Base-by-base conservation (phyloP, 2,888 invertebrate genomes). In the Glaucopsyche alexis region DNA sequence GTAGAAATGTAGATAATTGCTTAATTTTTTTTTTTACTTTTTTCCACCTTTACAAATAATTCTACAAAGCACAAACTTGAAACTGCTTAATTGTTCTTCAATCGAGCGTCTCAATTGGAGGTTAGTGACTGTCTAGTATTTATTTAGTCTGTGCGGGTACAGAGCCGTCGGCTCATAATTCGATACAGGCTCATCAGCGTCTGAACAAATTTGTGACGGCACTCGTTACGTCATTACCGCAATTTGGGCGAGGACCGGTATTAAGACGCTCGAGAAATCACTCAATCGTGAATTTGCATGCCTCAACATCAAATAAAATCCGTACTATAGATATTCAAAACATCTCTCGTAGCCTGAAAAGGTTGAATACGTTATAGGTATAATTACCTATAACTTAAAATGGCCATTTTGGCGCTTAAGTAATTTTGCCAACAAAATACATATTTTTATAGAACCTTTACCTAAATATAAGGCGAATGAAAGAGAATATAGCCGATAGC, bases 111-210 rank as follows among this genome's bases (percentile, higher is more conserved):
- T n/a, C n/a, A 42, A 42, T 66, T 45, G n/a, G 45, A n/a, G 42
- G 42, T 67, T 38, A 69, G 29, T 29, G 19, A 38, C 60, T 60
- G 29, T 60, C 60, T 73, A 75, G 71, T 73, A 72, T 72, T 67
- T 75, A 76, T 72, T 49, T 29, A 29, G 60, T 60, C 72, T 74
- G 76, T 75, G 75, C 55, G 74, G 38, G 47, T 65, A 29, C 64
- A 60, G 70, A 64, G 73, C 55, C 72, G 76, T 75, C 76, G 69
- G 60, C 78, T 77, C 76, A 75, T 83, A 83, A 83, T 82, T 84
- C 78, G 81, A 88, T 87, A 83, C 80, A 83, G 81, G 83, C 85
- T 84, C 84, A 87, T 87, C 85, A 83, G 79, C 79, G 79, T 78
- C 80, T 78, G 77, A 73, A 75, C 78, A 75, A 78, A 75, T 75